These are phyloP conservation scores for Rhea pennata DNA, from an alignment of 2,113 vertebrate species.

Conservation along the genomic window DNA sequence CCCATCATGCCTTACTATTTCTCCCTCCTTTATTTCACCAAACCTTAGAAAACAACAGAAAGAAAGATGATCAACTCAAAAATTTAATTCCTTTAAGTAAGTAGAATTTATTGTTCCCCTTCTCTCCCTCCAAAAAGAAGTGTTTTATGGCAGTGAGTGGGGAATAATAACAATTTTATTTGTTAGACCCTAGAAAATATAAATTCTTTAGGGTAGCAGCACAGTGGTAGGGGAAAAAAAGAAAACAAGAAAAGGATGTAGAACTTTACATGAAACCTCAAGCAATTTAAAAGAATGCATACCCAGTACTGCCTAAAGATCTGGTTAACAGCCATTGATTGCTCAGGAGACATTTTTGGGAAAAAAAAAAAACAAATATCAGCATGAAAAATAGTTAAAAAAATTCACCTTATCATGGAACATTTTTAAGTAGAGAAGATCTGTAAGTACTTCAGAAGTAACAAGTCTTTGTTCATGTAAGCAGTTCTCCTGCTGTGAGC, in stretches of 20 bases:
- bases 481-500: background rate
- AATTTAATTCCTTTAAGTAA: background rate
- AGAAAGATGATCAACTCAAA: background rate
- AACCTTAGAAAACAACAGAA: slow-evolving; percentile 75
- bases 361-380: too few species aligned
- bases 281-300: background rate
- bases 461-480: background rate
- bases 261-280: background rate
- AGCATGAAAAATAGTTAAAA: background rate
- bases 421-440: background rate
- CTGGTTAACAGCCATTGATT: background rate
- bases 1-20: slow-evolving; percentile 82
- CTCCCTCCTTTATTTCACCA: slow-evolving; percentile 74
- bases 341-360: background rate
- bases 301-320: background rate
- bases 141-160: background rate
- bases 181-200: background rate
- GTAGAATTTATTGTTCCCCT: background rate
- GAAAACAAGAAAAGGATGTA: background rate
- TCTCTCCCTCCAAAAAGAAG: background rate
- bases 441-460: background rate
- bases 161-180: background rate
- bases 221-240: background rate
- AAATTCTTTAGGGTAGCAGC: background rate
- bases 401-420: background rate